Evolutionary conservation across 2,113 vertebrate species (phyloP), one percentile per base, ranked within the genome.

Genomic region (Pycnonotus jocosus): DNA sequence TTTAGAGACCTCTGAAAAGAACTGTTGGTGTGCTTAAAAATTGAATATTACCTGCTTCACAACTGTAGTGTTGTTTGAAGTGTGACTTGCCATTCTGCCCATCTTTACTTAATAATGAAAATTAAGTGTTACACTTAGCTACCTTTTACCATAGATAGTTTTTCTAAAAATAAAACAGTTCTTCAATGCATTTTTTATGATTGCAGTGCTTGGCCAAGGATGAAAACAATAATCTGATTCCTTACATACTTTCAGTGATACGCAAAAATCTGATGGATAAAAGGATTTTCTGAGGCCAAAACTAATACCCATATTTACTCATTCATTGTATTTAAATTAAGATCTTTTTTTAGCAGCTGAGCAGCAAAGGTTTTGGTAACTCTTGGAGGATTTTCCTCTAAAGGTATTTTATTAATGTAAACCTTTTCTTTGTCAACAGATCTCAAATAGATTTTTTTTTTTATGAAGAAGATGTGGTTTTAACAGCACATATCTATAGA

Each of bases 261-360:
- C 80, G 78, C 93, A 91, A 24, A 93, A 78, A 65, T 96, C 71
- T 98, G 98, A 98, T 98, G 97, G 90, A 94, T 97, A 95, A 96
- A 98, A 98, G 98, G 98, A 98, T 98, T 98, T 98, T 97, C 98
- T 98, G 98, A 98, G 98, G 98, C 98, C 98, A 97, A 81, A 95
- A 61, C 24, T 57, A 50, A 77, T 65, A 90, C 13, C 40, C 11
- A 21, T 88, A 70, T 72, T 78, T 87, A 68, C 6, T 58, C 9
- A 15, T 28, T 72, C 6, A 28, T 72, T 91, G 33, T n/a, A 62
- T 86, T 62, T 38, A 31, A 61, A 69, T 62, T 50, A n/a, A 69
- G 19, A 27, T 69, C 23, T 31, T 18, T 79, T 69, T 81, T 48
- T 35, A 56, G 33, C 19, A 40, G 61, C 61, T 42, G 45, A 79